Base-by-base conservation (phyloP, 1,140 invertebrate genomes). In the Aphaenogaster ashmeadi region DNA sequence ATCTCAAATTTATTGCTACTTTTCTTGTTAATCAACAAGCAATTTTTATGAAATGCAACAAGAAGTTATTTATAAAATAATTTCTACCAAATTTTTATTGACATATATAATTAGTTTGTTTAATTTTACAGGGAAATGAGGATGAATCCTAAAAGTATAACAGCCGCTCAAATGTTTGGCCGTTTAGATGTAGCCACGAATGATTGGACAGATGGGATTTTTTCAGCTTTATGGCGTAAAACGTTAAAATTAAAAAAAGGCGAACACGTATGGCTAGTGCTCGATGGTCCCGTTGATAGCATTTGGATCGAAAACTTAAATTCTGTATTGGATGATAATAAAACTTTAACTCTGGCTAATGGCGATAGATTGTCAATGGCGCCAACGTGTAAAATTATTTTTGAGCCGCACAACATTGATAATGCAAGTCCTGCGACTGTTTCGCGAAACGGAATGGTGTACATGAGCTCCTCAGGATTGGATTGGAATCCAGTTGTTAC, bases 231-330 rank as follows among this genome's bases (percentile, higher is more conserved):
- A 0, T 99, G 99, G 99, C 96, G 99, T 62, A 98, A 99, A 95
- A 99, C 99, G 0, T 95, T 99, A 0, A 98, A 98, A 95, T 95
- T 98, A 0, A 99, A 99, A 95, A 97, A 97, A 93, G 98, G 97
- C 2, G 98, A 99, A 92, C 96, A 98, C 90, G 97, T 98, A 21
- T 99, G 99, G 99, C 94, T 99, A 72, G 98, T 99, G 0, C 96
- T 99, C 64, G 99, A 99, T 93, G 99, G 99, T 0, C 99, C 99
- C 0, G 99, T 99, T 0, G 99, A 99, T 93, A 98, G 98, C 92
- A 98, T 99, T 89, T 99, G 99, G 99, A 99, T 99, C 90, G 99
- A 99, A 96, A 99, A 99, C 95, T 96, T 99, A 81, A 99, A 99
- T 95, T 99, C 98, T 0, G 99, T 99, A 0, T 94, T 99, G 47